These are phyloP conservation scores for Gibbula magus DNA, from an alignment of 2,888 invertebrate genomes.

Conservation along the genomic window DNA sequence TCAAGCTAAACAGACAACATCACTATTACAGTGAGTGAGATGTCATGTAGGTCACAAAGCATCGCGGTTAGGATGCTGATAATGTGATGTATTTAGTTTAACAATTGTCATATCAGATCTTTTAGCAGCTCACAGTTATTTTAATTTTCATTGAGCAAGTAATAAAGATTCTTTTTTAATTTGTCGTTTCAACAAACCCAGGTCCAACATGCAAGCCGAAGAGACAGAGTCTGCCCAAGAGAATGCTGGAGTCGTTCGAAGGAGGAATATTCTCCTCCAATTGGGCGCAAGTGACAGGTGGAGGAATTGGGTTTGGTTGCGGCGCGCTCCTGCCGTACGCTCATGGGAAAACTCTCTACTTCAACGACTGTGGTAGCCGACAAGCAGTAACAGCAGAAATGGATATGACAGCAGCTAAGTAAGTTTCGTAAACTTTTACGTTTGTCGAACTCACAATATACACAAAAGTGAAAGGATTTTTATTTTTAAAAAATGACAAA, in stretches of 20 bases:
- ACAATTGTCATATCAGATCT: neutral
- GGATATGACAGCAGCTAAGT: slow-evolving; percentile 73
- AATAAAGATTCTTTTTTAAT: no score
- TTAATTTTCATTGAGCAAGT: neutral
- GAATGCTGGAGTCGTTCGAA: slow-evolving; percentile 73
- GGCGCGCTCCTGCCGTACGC: slow-evolving; percentile 74
- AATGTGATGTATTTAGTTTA: neutral
- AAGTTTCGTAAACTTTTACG: slow-evolving; percentile 26
- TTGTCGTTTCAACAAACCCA: slow-evolving; percentile 26
- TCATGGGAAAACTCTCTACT: slow-evolving; percentile 75
- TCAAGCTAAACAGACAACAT: no score
- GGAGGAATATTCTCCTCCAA: slow-evolving; percentile 63
- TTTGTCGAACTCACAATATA: neutral
- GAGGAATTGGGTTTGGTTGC: slow-evolving; percentile 74
- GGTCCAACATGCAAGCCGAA: slow-evolving; percentile 62
- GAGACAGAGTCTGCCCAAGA: slow-evolving; percentile 43
- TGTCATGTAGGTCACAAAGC: no score
- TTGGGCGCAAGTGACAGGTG: slow-evolving; percentile 74
- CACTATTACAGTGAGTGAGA: no score
- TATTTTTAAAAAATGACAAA: no score
- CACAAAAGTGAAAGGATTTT: neutral
- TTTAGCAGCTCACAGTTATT: neutral
- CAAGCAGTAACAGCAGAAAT: slow-evolving; percentile 73
- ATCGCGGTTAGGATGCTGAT: no score
- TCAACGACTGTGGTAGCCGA: slow-evolving; percentile 74